These are phyloP conservation scores for Osmerus eperlanus DNA, from an alignment of 2,113 vertebrate species.

Conservation along the genomic window DNA sequence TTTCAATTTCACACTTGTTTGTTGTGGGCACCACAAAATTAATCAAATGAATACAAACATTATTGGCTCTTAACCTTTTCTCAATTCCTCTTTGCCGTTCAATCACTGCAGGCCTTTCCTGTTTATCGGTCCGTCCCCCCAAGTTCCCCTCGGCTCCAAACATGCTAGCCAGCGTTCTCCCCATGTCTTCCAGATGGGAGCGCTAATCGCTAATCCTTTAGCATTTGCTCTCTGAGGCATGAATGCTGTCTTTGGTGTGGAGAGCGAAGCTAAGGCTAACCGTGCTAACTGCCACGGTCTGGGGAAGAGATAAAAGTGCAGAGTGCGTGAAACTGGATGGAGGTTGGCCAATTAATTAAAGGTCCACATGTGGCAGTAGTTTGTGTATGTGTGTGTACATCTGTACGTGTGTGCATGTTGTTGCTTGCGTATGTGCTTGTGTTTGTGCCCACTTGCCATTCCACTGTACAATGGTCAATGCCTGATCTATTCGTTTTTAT, in stretches of 20 bases:
- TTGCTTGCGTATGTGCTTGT: constrained; percentile 38
- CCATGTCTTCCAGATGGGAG: constrained; percentile 58
- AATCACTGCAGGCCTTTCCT: neutral
- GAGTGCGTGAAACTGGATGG: constrained; percentile 39
- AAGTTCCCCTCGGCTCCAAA: constrained; percentile 29
- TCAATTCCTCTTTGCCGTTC: neutral
- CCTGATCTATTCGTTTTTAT: constrained; percentile 68
- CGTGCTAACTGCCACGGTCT: constrained; percentile 14
- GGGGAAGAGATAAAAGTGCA: neutral
- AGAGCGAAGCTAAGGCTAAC: constrained; percentile 35
- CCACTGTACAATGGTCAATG: constrained; percentile 15
- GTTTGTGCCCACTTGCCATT: constrained; percentile 48
- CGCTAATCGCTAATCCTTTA: constrained; percentile 65
- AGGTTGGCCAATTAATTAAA: constrained; percentile 68
- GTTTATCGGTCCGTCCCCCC: neutral
- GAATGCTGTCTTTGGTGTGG: constrained; percentile 12
- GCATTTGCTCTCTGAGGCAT: constrained; percentile 56
- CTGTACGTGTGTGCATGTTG: constrained; percentile 23
- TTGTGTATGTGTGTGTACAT: constrained; percentile 17
- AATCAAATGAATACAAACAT: too few species aligned
- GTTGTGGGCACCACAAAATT: neutral
- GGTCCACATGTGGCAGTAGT: constrained; percentile 18
- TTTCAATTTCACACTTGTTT: neutral
- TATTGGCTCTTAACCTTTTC: neutral
- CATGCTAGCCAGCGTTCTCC: constrained; percentile 47